Percentiles rank a stretch among this genome's conserved stretches.
Evolutionary conservation across 2,888 invertebrate genomes (phyloP).

Genomic region (Brachynemurus nebulosus): DNA sequence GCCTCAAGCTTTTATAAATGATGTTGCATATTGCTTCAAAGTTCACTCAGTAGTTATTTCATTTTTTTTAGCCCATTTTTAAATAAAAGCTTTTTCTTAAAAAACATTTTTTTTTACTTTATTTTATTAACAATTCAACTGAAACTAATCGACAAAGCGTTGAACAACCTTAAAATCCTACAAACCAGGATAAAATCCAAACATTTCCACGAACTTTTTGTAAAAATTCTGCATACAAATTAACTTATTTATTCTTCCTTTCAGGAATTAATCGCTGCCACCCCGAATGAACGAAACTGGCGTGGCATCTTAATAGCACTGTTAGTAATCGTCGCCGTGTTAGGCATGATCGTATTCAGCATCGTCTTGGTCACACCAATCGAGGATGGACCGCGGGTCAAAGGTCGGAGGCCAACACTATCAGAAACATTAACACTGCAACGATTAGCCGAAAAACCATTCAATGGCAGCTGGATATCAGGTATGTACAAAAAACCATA

Average conservation of each 20-base stretch:
- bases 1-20: too few species aligned
- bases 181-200: too few species aligned
- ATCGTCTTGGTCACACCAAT: constrained; percentile 79
- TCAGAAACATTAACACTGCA: constrained; percentile 40
- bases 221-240: too few species aligned
- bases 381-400: constrained; percentile 53
- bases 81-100: too few species aligned
- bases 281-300: constrained; percentile 85
- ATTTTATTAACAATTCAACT: too few species aligned
- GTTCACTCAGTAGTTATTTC: too few species aligned
- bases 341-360: constrained; percentile 80
- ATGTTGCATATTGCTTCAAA: too few species aligned
- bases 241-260: constrained; percentile 24
- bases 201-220: too few species aligned
- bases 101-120: too few species aligned
- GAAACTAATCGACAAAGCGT: too few species aligned
- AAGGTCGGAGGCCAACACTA: constrained; percentile 52
- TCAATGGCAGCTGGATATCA: constrained; percentile 67
- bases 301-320: constrained; percentile 85
- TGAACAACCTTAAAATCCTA: too few species aligned
- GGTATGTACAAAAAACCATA: constrained; percentile 38
- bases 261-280: constrained; percentile 79
- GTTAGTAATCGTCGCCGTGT: constrained; percentile 77
- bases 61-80: too few species aligned
- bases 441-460: constrained; percentile 36